Evolutionary conservation across 2,888 invertebrate genomes (phyloP).

Genomic region (Drosophila vallismaia): DNA sequence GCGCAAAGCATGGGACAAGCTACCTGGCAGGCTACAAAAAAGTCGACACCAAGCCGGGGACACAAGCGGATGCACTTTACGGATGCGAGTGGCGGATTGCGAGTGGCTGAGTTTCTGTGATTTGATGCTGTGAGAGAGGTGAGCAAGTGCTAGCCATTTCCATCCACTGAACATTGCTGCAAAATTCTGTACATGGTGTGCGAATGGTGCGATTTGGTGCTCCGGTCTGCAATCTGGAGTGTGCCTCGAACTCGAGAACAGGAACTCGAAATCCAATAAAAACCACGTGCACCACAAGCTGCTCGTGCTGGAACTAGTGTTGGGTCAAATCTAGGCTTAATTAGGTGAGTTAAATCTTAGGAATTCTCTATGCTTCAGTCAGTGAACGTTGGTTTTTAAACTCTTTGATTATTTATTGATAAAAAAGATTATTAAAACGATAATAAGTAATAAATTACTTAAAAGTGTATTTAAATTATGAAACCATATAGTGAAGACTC

Average conservation of each 20-base stretch:
- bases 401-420: background rate
- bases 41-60: constrained; percentile 32
- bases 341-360: constrained; percentile 1
- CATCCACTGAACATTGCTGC: constrained; percentile 34
- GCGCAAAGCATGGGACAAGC: constrained; percentile 40
- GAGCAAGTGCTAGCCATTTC: constrained; percentile 34
- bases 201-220: constrained; percentile 44
- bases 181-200: constrained; percentile 35
- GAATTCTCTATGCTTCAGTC: constrained; percentile 1
- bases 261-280: constrained; percentile 34
- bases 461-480: background rate
- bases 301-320: constrained; percentile 34
- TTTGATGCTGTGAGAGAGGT: constrained; percentile 37
- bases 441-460: too few relatives aligned
- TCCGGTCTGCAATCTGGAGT: constrained; percentile 31
- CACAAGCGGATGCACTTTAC: constrained; percentile 23
- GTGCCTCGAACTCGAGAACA: constrained; percentile 27
- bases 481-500: background rate
- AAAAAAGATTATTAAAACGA: background rate
- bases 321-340: constrained; percentile 5
- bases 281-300: constrained; percentile 45
- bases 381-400: background rate
- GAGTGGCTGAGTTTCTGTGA: background rate
- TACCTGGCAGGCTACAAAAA: constrained; percentile 29
- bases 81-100: constrained; percentile 27